Evolutionary conservation across 2,113 vertebrate genomes (phyloP), one percentile per base, ranked within the genome.

Genomic region (Scomber japonicus): DNA sequence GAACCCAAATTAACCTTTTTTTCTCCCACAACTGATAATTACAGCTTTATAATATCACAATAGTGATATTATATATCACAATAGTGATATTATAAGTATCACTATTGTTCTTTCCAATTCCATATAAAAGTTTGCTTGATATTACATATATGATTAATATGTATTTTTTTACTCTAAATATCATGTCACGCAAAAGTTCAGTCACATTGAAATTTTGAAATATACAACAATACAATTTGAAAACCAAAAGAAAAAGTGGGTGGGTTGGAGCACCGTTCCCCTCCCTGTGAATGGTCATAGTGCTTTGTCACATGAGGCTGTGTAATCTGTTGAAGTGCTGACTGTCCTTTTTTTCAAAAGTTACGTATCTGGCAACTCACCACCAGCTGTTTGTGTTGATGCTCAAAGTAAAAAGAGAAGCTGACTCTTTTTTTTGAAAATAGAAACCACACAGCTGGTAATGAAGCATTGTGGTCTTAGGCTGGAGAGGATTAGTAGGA

Each of bases 301-400:
- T 31, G 60, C 12, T 71, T 63, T 17, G 71, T 79, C 81, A 79
- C 75, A 84, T 71, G 75, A 73, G 59, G 75, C 45, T 80, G 31
- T 75, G 68, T 67, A 63, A 71, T 68, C 55, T 40, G 17, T 35
- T 50, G 53, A 72, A 75, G 55, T 49, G 72, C 75, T 80, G 82
- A 80, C 67, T 30, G 3, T 10, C 16, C 53, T 55, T 83, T 83
- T 78, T 76, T 68, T 70, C 12, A 57, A 50, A 71, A 11, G 46
- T 62, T 63, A 56, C 63, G 19, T 44, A 45, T 63, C 17, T 13
- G 40, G 65, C 54, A 56, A 51, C 24, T 61, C 6, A 30, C 31
- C 53, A 56, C 48, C 53, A 79, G 50, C 51, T 83, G 65, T 56
- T 64, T 80, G 54, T 45, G 31, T 56, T 6, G 15, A 61, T 72